Base-by-base conservation (phyloP, 2,888 invertebrate species). In the Desoria tigrina region DNA sequence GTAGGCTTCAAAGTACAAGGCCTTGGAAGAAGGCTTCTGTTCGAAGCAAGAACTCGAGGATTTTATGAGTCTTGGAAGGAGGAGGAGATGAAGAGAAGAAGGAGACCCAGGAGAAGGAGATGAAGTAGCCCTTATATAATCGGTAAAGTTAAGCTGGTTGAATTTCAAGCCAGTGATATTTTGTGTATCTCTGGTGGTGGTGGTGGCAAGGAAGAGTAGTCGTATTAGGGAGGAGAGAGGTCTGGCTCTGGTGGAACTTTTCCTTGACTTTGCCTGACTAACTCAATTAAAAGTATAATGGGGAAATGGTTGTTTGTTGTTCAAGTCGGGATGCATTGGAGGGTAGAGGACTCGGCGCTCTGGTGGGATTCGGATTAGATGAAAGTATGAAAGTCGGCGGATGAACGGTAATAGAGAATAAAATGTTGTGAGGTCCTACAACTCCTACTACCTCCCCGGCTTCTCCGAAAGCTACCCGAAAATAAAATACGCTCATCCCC, bases 251-350 rank as follows among this genome's bases (percentile, higher is more conserved):
- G 53, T 68, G 42, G 61, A 70, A 73, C 59, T 73, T n/a, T 71
- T 68, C 63, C 72, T 69, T 64, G 67, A 67, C 68, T 72, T 68
- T 68, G 65, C 71, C 63, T 71, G 66, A 70, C 75, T 75, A 75
- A 75, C 75, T 75, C 75, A 75, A 75, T 75, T 75, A 75, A 74
- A 74, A 73, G 69, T 71, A 59, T 67, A 69, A 71, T 71, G 67
- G 61, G 68, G 64, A 72, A 70, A 72, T 68, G 68, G 69, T 62
- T 73, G 73, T 73, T 73, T 73, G 71, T 69, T 69, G 71, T 68
- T 72, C 32, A 56, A 45, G 62, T 56, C 21, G 27, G 26, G 51
- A 24, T 26, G 23, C 14, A 18, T 49, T 39, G 39, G 9, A 6
- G 45, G 45, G 45, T 45, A 53, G 16, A 24, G 37, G 23, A 37